Conservation (phyloP, 2,888 invertebrate species). For the Hartigia nigra region DNA sequence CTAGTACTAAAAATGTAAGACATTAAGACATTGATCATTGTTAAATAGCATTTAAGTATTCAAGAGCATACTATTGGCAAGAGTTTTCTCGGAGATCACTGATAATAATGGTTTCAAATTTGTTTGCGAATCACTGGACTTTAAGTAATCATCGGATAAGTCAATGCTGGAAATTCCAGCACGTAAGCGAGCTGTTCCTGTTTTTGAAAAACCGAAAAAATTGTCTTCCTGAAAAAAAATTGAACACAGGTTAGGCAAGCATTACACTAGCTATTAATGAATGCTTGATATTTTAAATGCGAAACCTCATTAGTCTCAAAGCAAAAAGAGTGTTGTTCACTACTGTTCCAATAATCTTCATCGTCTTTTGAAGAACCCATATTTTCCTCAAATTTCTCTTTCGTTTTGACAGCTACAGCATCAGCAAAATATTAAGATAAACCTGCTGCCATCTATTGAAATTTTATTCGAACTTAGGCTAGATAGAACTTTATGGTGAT, state of each 20-base stretch:
- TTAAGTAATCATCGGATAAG: conserved; percentile 47
- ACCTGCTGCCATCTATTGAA: too few species aligned
- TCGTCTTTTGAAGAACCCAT: conserved; percentile 67
- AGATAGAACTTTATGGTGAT: too few species aligned
- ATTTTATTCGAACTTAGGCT: too few species aligned
- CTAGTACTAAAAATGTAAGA: conserved; percentile 63
- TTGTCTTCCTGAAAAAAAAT: conserved; percentile 69
- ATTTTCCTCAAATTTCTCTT: background rate
- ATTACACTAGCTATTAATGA: background rate
- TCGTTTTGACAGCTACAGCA: background rate
- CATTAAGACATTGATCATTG: background rate
- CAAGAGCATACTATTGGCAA: conserved; percentile 58
- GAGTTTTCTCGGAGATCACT: conserved; percentile 63
- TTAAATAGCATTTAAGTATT: background rate
- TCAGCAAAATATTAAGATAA: too few species aligned
- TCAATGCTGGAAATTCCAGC: conserved; percentile 54
- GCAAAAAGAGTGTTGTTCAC: conserved; percentile 78
- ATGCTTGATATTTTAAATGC: background rate
- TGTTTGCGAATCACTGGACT: conserved; percentile 44
- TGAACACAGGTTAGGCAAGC: conserved; percentile 7
- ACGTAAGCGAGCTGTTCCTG: conserved; percentile 63
- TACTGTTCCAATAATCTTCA: conserved; percentile 84
- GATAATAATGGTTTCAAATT: conserved; percentile 62
- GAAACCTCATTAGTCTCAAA: conserved; percentile 83
- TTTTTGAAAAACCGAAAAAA: conserved; percentile 68